Evolutionary conservation across 2,797 vertebrate species (phyloP), one percentile per base, ranked within the genome.

Genomic region (Taenioides sp.): DNA sequence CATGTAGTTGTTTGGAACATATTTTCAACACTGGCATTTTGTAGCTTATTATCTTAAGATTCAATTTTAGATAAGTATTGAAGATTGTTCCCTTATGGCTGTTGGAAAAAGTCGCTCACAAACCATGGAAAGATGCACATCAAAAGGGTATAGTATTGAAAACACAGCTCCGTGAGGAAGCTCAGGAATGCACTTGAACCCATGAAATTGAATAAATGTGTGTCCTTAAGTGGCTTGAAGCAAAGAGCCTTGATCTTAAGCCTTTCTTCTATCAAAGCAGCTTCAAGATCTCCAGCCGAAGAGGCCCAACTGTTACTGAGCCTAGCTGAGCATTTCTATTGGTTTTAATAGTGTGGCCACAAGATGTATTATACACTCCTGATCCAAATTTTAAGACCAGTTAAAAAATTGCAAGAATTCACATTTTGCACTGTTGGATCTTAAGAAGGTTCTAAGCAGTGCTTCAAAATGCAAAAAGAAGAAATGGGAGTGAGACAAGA

Each of bases 181-280:
- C 49, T 22, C 70, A 79, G 81, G 83, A 89, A 86, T 86, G 77
- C 77, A 65, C 69, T 7, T 65, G 67, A 81, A 89, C 70, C 75
- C 77, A 72, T 69, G 71, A 86, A 88, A 87, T 85, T 27, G 65
- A 86, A 85, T 80, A 84, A 89, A 87, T 87, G 72, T 81, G 83
- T 78, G 77, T 62, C 71, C 80, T 74, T 50, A 60, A 84, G 72
- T 70, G 70, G 75, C 73, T 75, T 68, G 80, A 78, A 9, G 20
- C 77, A 57, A 20, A 1, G 64, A 73, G 76, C 82, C 80, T 89
- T 89, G 73, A 91, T 86, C 83, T 86, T 71, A 78, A 86, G 80
- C 82, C 71, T 74, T 76, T 77, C 57, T 55, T 40, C 40, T 77
- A 77, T 83, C 80, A 86, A 83, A 86, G 76, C 43, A 74, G 73